Conservation (phyloP, 2,888 invertebrate genomes). For the Cephus pygmeus region DNA sequence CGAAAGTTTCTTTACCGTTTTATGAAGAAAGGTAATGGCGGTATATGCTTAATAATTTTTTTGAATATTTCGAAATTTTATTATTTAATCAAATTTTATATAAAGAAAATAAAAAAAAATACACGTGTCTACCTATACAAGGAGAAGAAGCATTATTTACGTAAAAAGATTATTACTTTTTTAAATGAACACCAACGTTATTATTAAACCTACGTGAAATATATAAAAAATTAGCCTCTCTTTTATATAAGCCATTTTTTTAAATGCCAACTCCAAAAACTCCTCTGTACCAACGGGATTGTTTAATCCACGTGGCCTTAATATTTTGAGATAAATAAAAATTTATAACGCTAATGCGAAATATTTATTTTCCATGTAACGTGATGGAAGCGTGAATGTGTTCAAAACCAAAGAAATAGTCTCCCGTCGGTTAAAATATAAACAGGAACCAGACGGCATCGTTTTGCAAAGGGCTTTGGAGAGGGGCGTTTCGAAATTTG, state of each 20-base stretch:
- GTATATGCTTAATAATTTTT: too few relatives aligned
- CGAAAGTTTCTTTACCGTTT: too few relatives aligned
- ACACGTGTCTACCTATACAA: too few relatives aligned
- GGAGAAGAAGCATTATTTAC: too few relatives aligned
- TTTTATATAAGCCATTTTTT: not conserved
- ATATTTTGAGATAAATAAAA: constrained; percentile 19
- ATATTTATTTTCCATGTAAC: constrained; percentile 18
- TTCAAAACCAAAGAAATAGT: constrained; percentile 8
- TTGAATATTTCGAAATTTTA: too few relatives aligned
- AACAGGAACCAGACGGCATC: constrained; percentile 14
- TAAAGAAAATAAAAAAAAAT: too few relatives aligned
- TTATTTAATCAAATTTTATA: too few relatives aligned
- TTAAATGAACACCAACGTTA: too few relatives aligned
- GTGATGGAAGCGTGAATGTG: constrained; percentile 8
- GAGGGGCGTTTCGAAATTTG: constrained; percentile 28
- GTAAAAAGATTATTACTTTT: too few relatives aligned
- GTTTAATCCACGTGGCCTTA: not conserved
- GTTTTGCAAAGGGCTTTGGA: not conserved
- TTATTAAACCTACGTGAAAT: too few relatives aligned
- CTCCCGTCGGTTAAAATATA: constrained; percentile 12
- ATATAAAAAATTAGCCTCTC: too few relatives aligned
- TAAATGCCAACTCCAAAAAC: not conserved
- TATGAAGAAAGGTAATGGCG: too few relatives aligned
- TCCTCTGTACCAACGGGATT: not conserved
- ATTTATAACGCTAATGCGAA: constrained; percentile 23